Percentiles rank a stretch among this genome's conserved stretches.
These are phyloP conservation scores for Xestoiulus laeticollis DNA, from an alignment of 2,888 invertebrate genomes.

Conservation along the genomic window DNA sequence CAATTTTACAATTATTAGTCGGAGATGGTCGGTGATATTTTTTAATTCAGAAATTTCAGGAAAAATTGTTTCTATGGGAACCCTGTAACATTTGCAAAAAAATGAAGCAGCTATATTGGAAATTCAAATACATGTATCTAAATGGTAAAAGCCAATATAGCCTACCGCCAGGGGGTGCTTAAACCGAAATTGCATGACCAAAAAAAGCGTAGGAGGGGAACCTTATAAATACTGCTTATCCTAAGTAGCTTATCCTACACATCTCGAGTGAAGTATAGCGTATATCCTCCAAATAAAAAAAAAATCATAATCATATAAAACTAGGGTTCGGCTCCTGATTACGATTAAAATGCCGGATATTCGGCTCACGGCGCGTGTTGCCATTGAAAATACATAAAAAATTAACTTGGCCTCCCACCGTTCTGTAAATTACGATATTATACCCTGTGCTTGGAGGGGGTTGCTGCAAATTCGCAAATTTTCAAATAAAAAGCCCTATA, in stretches of 20 bases:
- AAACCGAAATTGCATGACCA: no score
- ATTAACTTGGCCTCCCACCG: background rate
- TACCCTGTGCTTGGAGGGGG: background rate
- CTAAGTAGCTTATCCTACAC: background rate
- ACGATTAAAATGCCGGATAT: conserved; percentile 5
- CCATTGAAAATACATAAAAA: background rate
- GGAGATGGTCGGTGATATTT: no score
- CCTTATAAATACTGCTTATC: background rate
- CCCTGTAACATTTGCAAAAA: no score
- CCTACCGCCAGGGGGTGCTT: no score
- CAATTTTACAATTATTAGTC: no score
- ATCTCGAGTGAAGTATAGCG: conserved; percentile 21
- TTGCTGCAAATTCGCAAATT: background rate
- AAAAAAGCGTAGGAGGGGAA: background rate
- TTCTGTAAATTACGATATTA: background rate
- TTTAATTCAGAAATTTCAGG: no score
- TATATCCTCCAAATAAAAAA: background rate
- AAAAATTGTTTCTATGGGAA: no score
- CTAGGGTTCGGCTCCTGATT: conserved; percentile 16
- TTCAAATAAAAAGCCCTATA: background rate
- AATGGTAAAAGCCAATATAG: no score
- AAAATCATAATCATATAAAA: conserved; percentile 3
- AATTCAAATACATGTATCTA: no score
- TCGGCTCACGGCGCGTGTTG: conserved; percentile 1
- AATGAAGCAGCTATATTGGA: no score